Conservation (phyloP, 1,140 invertebrate species). For the Heliconius hewitsoni region DNA sequence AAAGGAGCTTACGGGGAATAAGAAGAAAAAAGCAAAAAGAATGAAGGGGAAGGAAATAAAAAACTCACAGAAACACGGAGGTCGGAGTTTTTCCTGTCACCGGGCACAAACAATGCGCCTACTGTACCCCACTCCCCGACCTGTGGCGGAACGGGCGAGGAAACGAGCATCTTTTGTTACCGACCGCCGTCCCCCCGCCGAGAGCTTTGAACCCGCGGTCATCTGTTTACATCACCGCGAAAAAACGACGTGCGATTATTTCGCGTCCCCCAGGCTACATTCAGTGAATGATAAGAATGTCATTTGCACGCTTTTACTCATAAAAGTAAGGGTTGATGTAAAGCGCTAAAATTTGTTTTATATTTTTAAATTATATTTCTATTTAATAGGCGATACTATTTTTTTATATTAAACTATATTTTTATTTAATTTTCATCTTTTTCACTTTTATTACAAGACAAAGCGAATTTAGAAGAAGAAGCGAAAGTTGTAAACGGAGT, state of each 20-base stretch:
- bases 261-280: constrained; percentile 34
- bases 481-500: too few species aligned
- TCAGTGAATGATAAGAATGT: constrained; percentile 35
- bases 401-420: too few species aligned
- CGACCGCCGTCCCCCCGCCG: constrained; percentile 59
- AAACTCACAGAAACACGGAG: constrained; percentile 80
- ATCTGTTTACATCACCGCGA: constrained; percentile 75
- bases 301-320: constrained; percentile 24
- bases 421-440: too few species aligned
- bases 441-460: too few species aligned
- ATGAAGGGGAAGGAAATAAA: constrained; percentile 74
- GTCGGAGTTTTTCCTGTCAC: constrained; percentile 81
- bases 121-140: constrained; percentile 60
- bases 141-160: constrained; percentile 58
- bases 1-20: constrained; percentile 68
- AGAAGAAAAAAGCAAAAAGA: constrained; percentile 62
- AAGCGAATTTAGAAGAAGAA: too few species aligned
- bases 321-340: constrained; percentile 3
- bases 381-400: too few species aligned
- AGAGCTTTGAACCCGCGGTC: constrained; percentile 75
- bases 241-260: constrained; percentile 60
- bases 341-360: neutral
- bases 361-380: too few species aligned
- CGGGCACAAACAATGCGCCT: constrained; percentile 78
- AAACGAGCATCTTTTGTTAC: constrained; percentile 81